These are phyloP conservation scores for Drosophila robusta DNA, from an alignment of 2,888 invertebrate species.

Conservation along the genomic window DNA sequence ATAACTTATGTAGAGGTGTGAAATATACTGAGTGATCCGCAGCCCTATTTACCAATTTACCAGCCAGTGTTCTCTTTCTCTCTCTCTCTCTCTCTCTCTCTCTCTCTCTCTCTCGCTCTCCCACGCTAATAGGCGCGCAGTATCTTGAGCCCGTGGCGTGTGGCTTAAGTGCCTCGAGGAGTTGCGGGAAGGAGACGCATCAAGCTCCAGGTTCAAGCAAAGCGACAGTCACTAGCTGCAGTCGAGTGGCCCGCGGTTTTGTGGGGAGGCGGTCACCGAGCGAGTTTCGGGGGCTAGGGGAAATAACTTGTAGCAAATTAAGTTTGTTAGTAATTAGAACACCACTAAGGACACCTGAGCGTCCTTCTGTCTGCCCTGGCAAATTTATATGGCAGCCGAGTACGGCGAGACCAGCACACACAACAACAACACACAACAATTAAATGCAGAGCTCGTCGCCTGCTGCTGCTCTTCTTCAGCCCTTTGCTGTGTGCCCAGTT, in stretches of 20 bases:
- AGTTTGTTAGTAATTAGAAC: constrained; percentile 81
- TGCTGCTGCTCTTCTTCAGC: constrained; percentile 33
- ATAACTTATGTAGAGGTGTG: too few relatives aligned
- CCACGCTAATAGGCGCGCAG: background rate
- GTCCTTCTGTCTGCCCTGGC: constrained; percentile 40
- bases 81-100: too few relatives aligned
- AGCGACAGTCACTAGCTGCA: constrained; percentile 10
- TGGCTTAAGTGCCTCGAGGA: constrained; percentile 40
- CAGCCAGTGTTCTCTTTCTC: too few relatives aligned
- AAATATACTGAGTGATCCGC: too few relatives aligned
- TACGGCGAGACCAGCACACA: constrained; percentile 32
- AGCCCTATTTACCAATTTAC: too few relatives aligned
- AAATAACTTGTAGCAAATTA: constrained; percentile 80
- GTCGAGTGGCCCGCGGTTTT: constrained; percentile 27
- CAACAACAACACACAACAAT: constrained; percentile 59
- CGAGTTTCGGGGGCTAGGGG: constrained; percentile 46
- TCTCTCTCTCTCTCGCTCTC: too few relatives aligned
- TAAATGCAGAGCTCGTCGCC: constrained; percentile 58
- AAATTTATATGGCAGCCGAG: constrained; percentile 61
- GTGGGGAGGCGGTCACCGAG: background rate
- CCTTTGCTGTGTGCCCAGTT: constrained; percentile 25
- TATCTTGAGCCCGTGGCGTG: constrained; percentile 20
- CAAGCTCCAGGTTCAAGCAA: constrained; percentile 8
- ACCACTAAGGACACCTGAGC: constrained; percentile 81
- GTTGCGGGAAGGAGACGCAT: constrained; percentile 2